Conservation (phyloP, 2,888 invertebrate species). For the Unio delphinus region DNA sequence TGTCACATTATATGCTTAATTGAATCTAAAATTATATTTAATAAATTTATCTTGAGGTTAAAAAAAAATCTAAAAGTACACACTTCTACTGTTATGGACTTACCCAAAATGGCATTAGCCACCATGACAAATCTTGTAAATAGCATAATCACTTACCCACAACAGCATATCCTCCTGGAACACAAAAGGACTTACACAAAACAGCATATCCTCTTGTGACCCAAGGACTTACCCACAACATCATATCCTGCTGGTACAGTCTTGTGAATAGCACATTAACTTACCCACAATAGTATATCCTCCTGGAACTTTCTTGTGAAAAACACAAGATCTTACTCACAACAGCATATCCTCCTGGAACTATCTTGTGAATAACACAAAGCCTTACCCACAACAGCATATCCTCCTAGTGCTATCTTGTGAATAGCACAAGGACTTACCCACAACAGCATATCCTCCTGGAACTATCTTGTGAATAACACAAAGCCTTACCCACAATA, state of each 20-base stretch:
- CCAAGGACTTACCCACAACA: no score
- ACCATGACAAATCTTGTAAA: not conserved
- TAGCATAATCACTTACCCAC: not conserved
- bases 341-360: constrained; percentile 58
- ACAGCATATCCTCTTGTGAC: no score
- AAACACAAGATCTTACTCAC: constrained; percentile 68
- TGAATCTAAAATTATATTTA: no score
- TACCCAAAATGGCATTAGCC: constrained; percentile 2
- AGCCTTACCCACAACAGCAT: constrained; percentile 88
- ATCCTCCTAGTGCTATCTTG: constrained; percentile 91
- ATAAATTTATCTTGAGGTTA: no score
- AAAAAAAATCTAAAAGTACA: no score
- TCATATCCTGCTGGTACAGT: no score
- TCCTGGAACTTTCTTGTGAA: constrained; percentile 88
- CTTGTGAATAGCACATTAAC: no score
- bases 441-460: constrained; percentile 97
- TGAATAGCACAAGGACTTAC: constrained; percentile 79
- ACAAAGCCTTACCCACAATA: constrained; percentile 57
- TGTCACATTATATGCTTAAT: not conserved
- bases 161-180: no score
- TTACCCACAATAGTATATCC: constrained; percentile 95
- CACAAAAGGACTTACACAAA: no score
- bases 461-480: constrained; percentile 86
- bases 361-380: no score
- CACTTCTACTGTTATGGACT: no score